Base-by-base conservation (phyloP, 37 sponge, comb jelly and placozoan species). In the Mnemiopsis leidyi region DNA sequence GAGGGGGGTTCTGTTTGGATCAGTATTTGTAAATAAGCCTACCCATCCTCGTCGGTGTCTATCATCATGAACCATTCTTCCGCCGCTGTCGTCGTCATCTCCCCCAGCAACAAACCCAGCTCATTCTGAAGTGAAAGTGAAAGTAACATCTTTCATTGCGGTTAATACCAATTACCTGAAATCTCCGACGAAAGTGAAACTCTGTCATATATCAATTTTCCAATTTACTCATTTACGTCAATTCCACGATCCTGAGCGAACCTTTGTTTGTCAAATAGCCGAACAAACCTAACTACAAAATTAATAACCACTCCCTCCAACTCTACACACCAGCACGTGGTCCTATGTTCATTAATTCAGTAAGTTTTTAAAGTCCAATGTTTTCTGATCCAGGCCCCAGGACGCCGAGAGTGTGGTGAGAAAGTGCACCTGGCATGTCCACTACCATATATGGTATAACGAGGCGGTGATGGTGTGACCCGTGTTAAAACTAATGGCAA, bases 31-130 rank as follows among this genome's bases (percentile, higher is more conserved):
- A n/a, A n/a, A n/a, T n/a, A n/a, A n/a, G n/a, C n/a, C n/a, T 48
- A 48, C 21, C 82, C 82, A 33, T 79, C 82, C 36, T 79, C 82
- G 21, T 79, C 82, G 20, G 82, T 35, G 37, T 79, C 82, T 79
- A 79, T 79, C 82, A 79, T 79, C 82, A 79, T 32, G 82, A 79
- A 79, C 82, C 82, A 79, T 32, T 79, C 82, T 36, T 79, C 82
- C 21, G 82, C 82, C 1, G 82, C 82, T 34, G 35, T 34, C 36
- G 31, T 79, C 5, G 82, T 79, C 82, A 79, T 79, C 82, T 79
- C 82, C 1, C 82, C 82, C 36, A 79, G 82, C 37, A 79, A 37
- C 36, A 35, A 31, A 16, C 37, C 82, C 37, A 79, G 37, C 82
- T 79, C 82, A 79, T 79, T 79, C 82, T 79, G 82, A 48, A 48